These are phyloP conservation scores for Smittia sp. DNA, from an alignment of 2,888 invertebrate species.

Conservation along the genomic window DNA sequence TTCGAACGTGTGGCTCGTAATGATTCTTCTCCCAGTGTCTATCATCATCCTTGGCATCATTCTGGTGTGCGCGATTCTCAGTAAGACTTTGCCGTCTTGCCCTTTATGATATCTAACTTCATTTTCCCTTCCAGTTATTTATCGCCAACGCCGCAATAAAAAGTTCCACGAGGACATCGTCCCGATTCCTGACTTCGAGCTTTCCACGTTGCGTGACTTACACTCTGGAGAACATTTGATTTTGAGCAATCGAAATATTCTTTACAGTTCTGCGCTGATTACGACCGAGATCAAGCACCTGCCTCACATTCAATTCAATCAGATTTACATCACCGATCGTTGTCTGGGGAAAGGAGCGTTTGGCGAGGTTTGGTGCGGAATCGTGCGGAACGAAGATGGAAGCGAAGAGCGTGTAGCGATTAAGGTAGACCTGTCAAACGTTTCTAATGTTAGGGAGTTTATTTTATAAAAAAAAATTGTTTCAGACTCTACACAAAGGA, in stretches of 20 bases:
- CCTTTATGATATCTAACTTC: not conserved
- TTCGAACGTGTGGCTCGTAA: constrained; percentile 24
- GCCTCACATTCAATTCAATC: constrained; percentile 82
- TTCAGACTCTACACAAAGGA: constrained; percentile 83
- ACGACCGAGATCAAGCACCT: constrained; percentile 75
- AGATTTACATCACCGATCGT: constrained; percentile 82
- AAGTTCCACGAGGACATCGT: constrained; percentile 51
- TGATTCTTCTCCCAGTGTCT: not conserved
- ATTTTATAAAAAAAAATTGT: constrained; percentile 42
- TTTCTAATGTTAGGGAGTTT: not conserved
- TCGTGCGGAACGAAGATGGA: constrained; percentile 60
- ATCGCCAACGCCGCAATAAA: constrained; percentile 50
- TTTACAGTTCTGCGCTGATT: constrained; percentile 61
- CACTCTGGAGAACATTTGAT: constrained; percentile 68
- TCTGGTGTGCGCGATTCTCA: constrained; percentile 51
- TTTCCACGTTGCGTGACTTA: constrained; percentile 81
- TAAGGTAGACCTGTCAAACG: constrained; percentile 60
- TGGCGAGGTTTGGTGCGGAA: constrained; percentile 94
- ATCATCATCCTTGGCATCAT: constrained; percentile 58
- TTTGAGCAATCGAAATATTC: constrained; percentile 74
- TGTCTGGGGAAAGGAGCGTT: constrained; percentile 90
- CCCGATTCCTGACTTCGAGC: constrained; percentile 73
- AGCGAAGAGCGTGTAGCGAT: constrained; percentile 76
- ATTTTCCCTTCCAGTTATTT: constrained; percentile 57
- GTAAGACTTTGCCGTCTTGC: constrained; percentile 18